Percentiles rank a stretch among this genome's conserved stretches.
Evolutionary conservation across 2,113 vertebrate genomes (phyloP).

Genomic region (Macroglossus sobrinus): DNA sequence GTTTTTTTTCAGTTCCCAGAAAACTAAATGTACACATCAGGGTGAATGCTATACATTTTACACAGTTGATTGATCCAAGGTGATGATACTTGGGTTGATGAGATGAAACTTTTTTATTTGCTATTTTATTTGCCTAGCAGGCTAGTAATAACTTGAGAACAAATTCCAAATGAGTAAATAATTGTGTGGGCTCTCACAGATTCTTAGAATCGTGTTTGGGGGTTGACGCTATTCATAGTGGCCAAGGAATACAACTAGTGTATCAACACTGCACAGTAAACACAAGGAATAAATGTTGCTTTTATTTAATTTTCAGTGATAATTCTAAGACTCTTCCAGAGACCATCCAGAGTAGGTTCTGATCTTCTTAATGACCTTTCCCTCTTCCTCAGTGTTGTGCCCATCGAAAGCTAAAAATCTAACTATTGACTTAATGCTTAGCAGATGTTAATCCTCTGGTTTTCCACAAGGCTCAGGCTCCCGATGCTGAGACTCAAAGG

Average conservation of each 20-base stretch:
- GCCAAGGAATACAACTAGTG: background rate
- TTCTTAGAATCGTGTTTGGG: background rate
- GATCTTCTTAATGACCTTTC: background rate
- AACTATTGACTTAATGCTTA: background rate
- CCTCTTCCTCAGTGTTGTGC: background rate
- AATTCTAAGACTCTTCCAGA: background rate
- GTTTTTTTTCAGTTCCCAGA: background rate
- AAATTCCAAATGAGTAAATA: background rate
- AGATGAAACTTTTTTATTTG: constrained; percentile 22
- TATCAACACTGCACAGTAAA: background rate
- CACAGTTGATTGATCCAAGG: background rate
- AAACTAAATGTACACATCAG: background rate
- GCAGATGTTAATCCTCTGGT: background rate
- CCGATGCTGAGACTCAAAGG: background rate
- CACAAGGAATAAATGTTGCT: background rate
- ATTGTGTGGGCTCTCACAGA: background rate
- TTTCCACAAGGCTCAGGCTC: background rate
- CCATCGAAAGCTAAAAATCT: background rate
- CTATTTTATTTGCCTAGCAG: background rate
- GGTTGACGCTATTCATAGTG: background rate
- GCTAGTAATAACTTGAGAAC: background rate
- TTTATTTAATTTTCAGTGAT: background rate
- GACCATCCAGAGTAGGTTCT: background rate
- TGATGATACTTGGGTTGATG: background rate
- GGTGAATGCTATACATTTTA: background rate